A percentile compares a stretch with the other conserved stretches of the same genome.
Evolutionary conservation across 2,797 vertebrate genomes (phyloP).

Genomic region (Limnodromus scolopaceus): DNA sequence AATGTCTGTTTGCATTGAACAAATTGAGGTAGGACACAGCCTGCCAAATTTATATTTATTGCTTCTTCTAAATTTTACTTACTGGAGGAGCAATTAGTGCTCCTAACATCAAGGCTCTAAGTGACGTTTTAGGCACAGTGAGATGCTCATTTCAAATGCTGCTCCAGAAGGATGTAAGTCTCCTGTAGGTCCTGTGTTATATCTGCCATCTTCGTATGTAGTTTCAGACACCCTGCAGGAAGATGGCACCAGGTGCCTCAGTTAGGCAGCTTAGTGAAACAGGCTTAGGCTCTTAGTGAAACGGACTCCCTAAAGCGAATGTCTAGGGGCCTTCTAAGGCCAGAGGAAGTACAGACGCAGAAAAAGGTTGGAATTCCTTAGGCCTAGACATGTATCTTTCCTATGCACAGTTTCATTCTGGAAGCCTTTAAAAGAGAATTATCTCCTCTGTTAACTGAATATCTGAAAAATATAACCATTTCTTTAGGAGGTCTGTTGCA

Average conservation of each 20-base stretch:
- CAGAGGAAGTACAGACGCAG: not conserved
- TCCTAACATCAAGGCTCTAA: not conserved
- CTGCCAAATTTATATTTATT: not conserved
- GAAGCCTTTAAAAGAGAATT: not conserved
- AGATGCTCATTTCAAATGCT: not conserved
- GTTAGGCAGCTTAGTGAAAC: not conserved
- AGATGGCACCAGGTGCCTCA: not conserved
- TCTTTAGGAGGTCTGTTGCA: not conserved
- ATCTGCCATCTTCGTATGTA: not conserved
- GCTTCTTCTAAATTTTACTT: not conserved
- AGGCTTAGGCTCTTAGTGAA: not conserved
- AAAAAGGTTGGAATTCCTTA: not conserved
- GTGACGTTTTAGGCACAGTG: not conserved
- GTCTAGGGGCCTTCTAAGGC: not conserved
- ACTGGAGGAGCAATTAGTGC: not conserved
- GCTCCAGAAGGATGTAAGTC: not conserved
- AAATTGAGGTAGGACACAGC: not conserved
- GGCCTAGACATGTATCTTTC: not conserved
- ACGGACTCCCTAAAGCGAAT: not conserved
- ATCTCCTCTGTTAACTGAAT: not conserved
- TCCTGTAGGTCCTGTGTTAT: not conserved
- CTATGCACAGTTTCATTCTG: not conserved
- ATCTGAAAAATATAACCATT: not conserved
- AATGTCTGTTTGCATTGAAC: not conserved
- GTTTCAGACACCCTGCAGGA: not conserved